Base-by-base conservation (phyloP, 1,140 invertebrate species). In the Helicoverpa zea region DNA sequence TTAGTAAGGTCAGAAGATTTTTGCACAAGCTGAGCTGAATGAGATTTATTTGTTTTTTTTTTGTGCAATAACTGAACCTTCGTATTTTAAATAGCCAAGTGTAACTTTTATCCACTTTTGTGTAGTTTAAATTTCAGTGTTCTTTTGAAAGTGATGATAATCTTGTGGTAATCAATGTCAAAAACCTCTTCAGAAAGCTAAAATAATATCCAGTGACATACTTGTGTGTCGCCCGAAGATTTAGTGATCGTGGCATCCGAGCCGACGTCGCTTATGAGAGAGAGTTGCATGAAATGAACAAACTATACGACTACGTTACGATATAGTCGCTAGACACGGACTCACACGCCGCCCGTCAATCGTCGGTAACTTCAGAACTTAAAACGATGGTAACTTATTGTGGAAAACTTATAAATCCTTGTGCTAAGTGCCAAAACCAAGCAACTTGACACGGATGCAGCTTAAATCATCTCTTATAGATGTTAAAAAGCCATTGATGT, bases 221-320 rank as follows among this genome's bases (percentile, higher is more conserved):
- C 93, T 94, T 94, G 93, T 83, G 91, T 92, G 82, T 94, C 93
- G 83, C 87, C 89, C 84, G 93, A 92, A 84, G 92, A 93, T 84
- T 94, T 94, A 84, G 93, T 94, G 87, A 94, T 90, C 68, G 91
- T 90, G 85, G 89, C 89, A 89, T 94, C 92, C 92, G 93, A 93
- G 81, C 90, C 91, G 86, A 92, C 88, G 91, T 94, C 93, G 90
- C 90, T 94, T 94, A 94, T 93, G 83, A 94, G 90, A 87, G 93
- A 94, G 82, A 94, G 92, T 94, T 94, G 93, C 93, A 94, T 94
- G 92, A 94, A 94, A 94, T 94, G 92, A 91, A 94, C 92, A 94
- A 94, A 94, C 93, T 94, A 94, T 94, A 91, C 90, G 91, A 90
- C 93, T 94, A 93, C 76, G 76, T 79, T 70, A 79, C 76, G 58